Evolutionary conservation across 1,140 invertebrate genomes (phyloP).

Genomic region (Zaprionus vittiger): DNA sequence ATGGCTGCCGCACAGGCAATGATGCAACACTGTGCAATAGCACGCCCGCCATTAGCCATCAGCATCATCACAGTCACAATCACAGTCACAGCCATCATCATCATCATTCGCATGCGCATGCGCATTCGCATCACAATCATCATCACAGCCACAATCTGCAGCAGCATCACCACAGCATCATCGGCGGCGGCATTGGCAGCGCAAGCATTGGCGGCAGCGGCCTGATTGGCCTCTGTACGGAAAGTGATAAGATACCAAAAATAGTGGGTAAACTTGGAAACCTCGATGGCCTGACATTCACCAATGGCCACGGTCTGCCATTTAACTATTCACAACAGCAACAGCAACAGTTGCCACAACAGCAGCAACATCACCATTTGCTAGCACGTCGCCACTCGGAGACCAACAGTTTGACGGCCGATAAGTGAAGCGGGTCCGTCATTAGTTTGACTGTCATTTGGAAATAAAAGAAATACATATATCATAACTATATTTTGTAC

Average conservation of each 20-base stretch:
- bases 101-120: slow-evolving; percentile 47
- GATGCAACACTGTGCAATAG: slow-evolving; percentile 65
- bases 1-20: slow-evolving; percentile 22
- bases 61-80: slow-evolving; percentile 38
- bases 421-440: slow-evolving; percentile 49
- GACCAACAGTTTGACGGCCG: slow-evolving; percentile 61
- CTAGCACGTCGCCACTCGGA: slow-evolving; percentile 73
- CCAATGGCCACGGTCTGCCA: slow-evolving; percentile 62
- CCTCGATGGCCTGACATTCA: slow-evolving; percentile 68
- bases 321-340: slow-evolving; percentile 55
- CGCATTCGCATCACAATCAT: slow-evolving; percentile 33
- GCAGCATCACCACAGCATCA: slow-evolving; percentile 17
- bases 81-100: slow-evolving; percentile 42
- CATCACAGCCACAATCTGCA: slow-evolving; percentile 29
- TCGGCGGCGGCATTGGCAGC: slow-evolving; percentile 61
- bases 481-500: slow-evolving; percentile 25
- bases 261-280: slow-evolving; percentile 84
- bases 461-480: slow-evolving; percentile 7
- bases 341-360: slow-evolving; percentile 39
- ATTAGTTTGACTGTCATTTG: slow-evolving; percentile 31
- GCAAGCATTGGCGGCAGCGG: slow-evolving; percentile 72
- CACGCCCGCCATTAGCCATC: slow-evolving; percentile 67
- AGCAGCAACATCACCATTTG: slow-evolving; percentile 57
- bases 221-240: slow-evolving; percentile 54
- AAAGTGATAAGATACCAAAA: slow-evolving; percentile 84